Evolutionary conservation across 2,113 vertebrate species (phyloP).

Genomic region (Ursus arctos): DNA sequence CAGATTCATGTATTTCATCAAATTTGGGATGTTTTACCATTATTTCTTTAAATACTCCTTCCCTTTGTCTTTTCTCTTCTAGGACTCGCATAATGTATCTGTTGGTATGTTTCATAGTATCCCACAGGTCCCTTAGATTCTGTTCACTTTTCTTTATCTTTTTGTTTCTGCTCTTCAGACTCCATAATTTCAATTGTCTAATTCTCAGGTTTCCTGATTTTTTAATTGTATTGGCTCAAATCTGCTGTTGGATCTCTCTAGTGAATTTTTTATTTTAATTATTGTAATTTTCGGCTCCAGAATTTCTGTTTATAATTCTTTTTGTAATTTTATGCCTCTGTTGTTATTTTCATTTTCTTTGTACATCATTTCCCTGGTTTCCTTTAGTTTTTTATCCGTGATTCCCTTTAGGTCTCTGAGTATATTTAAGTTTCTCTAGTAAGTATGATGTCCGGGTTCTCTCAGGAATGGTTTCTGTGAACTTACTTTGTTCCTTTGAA

Average conservation of each 20-base stretch:
- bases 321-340: not conserved
- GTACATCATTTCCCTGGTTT: not conserved
- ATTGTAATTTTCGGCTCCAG: not conserved
- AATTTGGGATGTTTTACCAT: not conserved
- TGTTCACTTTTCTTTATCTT: not conserved
- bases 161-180: not conserved
- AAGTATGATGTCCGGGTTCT: not conserved
- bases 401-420: constrained; percentile 12
- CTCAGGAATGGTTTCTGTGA: not conserved
- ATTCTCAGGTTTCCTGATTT: not conserved
- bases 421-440: not conserved
- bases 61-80: not conserved
- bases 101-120: not conserved
- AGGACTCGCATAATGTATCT: not conserved
- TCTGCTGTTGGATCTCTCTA: not conserved
- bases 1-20: not conserved
- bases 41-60: not conserved
- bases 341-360: constrained; percentile 32
- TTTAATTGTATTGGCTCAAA: not conserved
- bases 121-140: not conserved
- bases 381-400: not conserved
- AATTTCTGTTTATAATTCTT: not conserved
- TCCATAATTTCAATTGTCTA: not conserved
- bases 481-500: not conserved
- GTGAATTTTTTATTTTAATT: not conserved